Evolutionary conservation across 2,888 invertebrate genomes (phyloP).

Genomic region (Scrobipalpa costella): DNA sequence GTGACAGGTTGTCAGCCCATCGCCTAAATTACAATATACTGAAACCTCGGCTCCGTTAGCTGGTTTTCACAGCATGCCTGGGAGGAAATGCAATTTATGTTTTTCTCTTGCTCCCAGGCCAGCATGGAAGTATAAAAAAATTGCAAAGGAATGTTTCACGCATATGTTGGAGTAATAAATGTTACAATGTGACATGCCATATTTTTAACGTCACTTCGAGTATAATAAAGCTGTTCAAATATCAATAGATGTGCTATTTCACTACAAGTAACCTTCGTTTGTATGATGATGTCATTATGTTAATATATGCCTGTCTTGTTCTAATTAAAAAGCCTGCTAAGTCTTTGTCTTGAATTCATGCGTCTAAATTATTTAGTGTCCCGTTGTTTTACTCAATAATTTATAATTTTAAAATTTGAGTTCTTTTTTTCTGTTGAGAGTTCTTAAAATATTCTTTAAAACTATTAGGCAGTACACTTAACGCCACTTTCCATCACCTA

Average conservation of each 20-base stretch:
- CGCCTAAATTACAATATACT: too few relatives aligned
- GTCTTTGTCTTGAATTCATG: not conserved
- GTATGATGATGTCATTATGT: constrained; percentile 1
- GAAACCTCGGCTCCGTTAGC: too few relatives aligned
- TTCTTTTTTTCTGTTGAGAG: not conserved
- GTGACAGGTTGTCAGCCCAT: too few relatives aligned
- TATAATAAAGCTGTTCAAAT: not conserved
- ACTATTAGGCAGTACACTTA: too few relatives aligned
- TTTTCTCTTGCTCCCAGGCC: too few relatives aligned
- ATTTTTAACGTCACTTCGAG: not conserved
- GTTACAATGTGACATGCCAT: not conserved
- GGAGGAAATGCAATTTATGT: too few relatives aligned
- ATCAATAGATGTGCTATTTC: not conserved
- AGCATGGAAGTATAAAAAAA: too few relatives aligned
- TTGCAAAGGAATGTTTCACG: not conserved
- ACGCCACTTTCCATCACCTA: too few relatives aligned
- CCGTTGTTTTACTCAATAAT: not conserved
- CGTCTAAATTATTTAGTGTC: not conserved
- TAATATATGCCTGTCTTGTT: not conserved
- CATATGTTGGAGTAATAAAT: not conserved
- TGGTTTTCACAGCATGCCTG: too few relatives aligned
- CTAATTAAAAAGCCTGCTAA: not conserved
- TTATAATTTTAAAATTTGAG: not conserved
- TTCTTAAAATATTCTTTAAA: too few relatives aligned
- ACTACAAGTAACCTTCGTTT: not conserved